Evolutionary conservation across 2,797 vertebrate genomes (phyloP), one percentile per base, ranked within the genome.

Genomic region (Malurus leucopterus): DNA sequence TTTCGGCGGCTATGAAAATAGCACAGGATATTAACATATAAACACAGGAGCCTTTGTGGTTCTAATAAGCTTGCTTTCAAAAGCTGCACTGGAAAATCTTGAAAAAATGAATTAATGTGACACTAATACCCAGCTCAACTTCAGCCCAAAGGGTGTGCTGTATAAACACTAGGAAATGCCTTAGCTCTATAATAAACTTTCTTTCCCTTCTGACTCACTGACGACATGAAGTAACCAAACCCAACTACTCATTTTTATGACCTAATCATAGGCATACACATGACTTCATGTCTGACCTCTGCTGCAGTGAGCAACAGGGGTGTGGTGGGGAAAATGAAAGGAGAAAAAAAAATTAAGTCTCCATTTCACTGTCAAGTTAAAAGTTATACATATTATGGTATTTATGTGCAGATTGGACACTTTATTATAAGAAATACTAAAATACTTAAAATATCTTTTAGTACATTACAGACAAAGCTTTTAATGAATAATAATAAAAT

Each of bases 31-130:
- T 87, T 91, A 90, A 67, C 89, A 92, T 92, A 76, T 88, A 92
- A 93, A 93, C 92, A 93, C 61, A 84, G 80, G 64, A 89, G 73
- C 47, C 83, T 93, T 89, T 93, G 91, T 91, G 77, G 73, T 64
- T 73, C 87, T 93, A 88, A 84, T 64, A 69, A 79, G 64, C 74
- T 90, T 84, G 73, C 87, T 91, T 92, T 90, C 70, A 89, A 91
- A 89, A 72, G 83, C 85, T 40, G 69, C 71, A 9, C 49, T 83
- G 70, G 82, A 73, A 93, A 94, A 89, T 50, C 86, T 58, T 85
- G 83, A 68, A 64, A 92, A 93, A 93, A 68, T 54, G 59, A 81
- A 67, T 89, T 89, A 91, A 84, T 62, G 62, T 1, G 9, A 78
- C 77, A 68, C 67, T 81, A 92, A 93, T 54, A 86, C 71, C 63